Evolutionary conservation across 2,888 invertebrate genomes (phyloP), one percentile per base, ranked within the genome.

Genomic region (Plagodis dolabraria): DNA sequence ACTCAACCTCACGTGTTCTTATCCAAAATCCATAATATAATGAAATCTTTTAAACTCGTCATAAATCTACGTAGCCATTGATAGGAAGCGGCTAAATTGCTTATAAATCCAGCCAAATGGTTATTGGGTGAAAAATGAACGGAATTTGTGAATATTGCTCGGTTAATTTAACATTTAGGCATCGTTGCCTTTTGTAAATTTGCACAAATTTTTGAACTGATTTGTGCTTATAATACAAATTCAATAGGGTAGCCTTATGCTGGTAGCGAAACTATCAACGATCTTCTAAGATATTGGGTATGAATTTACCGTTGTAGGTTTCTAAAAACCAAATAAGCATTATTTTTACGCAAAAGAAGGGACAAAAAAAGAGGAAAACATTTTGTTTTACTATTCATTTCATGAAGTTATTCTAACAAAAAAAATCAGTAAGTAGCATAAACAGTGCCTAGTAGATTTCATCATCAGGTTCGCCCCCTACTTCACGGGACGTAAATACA

Each of bases 21-120:
- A 59, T 63, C 42, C 56, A 56, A 64, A 53, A 63, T 40, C 64
- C 69, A 50, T 77, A 77, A 78, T 79, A 76, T 76, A 80, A 80
- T 80, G 69, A 75, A 77, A 75, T 75, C 70, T 70, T 65, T 69
- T 75, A 74, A 69, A 77, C 74, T 69, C 71, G 71, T 65, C 64
- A 76, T 82, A 79, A 80, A 79, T 80, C 64, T 53, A 50, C 50
- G 50, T 47, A 51, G 56, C 72, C 76, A 77, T 76, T 74, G 76
- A 79, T 79, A 76, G 69, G 68, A 64, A 69, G 58, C 70, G 68
- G 66, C 68, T 69, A 70, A 77, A 82, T 80, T 75, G 76, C 77
- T 76, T 79, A 80, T 80, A 82, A 82, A 82, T 80, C 78, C 73
- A 62, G 46, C 60, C 55, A 63, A 82, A 81, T 72, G 76, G 79